Base-by-base conservation (phyloP, 2,113 vertebrate genomes). In the Oreochromis niloticus region DNA sequence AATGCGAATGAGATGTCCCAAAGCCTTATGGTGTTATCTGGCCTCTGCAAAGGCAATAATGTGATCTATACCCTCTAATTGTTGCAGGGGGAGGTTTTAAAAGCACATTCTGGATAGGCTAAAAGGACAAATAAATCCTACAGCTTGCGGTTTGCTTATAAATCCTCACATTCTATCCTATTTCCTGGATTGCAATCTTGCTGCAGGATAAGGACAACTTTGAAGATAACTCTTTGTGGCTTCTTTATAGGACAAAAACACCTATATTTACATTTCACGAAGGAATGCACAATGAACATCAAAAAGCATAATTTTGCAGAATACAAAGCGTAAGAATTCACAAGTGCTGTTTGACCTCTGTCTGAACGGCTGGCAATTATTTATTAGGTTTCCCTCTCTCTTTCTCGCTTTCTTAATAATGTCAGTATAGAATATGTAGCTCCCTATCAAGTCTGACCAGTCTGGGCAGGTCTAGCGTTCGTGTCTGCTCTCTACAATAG, bases 1-100 rank as follows among this genome's bases (percentile, higher is more conserved):
- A 92, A 93, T 92, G 93, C 66, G 92, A 95, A 94, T 94, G 95
- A 95, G 95, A 95, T 89, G 92, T 92, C 88, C 90, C 88, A 89
- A 89, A 93, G 93, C 91, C 92, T 86, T 75, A 78, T 85, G 89
- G 90, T 88, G 88, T 92, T 94, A 89, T 94, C 84, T 84, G 84
- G 82, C 90, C 87, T 81, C 55, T 80, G 87, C 87, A 81, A 88
- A 92, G 80, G 87, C 89, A 88, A 90, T 91, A 92, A 93, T 95
- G 93, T 95, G 93, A 96, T 95, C 85, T 93, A 94, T 91, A 87
- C 84, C 85, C 82, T 83, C 88, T 95, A 94, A 95, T 92, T 94
- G 92, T 89, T 89, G 90, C 90, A 87, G 86, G 87, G 80, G 90
- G 90, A 86, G 87, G 87, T 83, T 94, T 95, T 93, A 94, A 91